These are phyloP conservation scores for Meganola albula DNA, from an alignment of 2,888 invertebrate genomes.

Conservation along the genomic window DNA sequence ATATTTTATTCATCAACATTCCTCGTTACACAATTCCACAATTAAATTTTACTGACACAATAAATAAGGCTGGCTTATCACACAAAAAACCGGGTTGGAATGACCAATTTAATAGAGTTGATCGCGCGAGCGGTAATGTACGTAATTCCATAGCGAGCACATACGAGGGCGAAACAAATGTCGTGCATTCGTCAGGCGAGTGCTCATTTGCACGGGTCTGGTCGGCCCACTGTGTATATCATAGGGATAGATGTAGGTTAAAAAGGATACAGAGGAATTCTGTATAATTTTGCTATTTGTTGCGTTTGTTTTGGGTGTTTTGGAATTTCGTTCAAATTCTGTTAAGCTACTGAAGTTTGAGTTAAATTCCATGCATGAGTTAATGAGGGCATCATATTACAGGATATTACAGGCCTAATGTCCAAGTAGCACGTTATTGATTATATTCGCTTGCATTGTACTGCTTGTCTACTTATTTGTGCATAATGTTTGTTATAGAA, in stretches of 20 bases:
- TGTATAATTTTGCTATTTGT: slow-evolving; percentile 19
- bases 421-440: too few species aligned
- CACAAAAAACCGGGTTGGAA: slow-evolving; percentile 31
- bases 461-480: too few species aligned
- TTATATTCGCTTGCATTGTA: too few species aligned
- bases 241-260: slow-evolving; percentile 32
- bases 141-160: slow-evolving; percentile 32
- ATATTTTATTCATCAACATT: slow-evolving; percentile 24
- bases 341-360: not conserved
- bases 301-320: slow-evolving; percentile 1
- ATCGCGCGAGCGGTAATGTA: slow-evolving; percentile 26
- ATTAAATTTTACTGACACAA: slow-evolving; percentile 25
- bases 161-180: slow-evolving; percentile 49
- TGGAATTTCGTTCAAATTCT: slow-evolving; percentile 6
- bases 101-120: slow-evolving; percentile 39
- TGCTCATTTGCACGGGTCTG: slow-evolving; percentile 46
- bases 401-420: too few species aligned
- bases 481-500: too few species aligned
- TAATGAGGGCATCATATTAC: too few species aligned
- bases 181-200: slow-evolving; percentile 46
- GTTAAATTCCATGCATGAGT: too few species aligned
- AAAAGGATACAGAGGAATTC: slow-evolving; percentile 16
- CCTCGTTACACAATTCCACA: slow-evolving; percentile 23
- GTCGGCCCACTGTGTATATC: slow-evolving; percentile 28
- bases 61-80: slow-evolving; percentile 26